Evolutionary conservation across 2,888 invertebrate species (phyloP).

Genomic region (Lucinisca nassula): DNA sequence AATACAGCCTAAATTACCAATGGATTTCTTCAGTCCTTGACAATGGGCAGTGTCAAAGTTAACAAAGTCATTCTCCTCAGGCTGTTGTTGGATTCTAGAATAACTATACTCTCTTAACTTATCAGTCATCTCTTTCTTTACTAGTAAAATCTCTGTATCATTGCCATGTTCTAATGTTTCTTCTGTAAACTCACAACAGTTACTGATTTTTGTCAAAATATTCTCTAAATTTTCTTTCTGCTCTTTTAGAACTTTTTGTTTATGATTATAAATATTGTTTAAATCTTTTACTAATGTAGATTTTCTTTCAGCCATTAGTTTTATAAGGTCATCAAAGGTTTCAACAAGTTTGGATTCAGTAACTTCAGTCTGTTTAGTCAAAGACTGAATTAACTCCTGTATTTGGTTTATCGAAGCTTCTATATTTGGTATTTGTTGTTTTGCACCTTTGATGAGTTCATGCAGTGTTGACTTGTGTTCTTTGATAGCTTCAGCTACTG

Average conservation of each 20-base stretch:
- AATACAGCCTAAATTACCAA: conserved; percentile 85
- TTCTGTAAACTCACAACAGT: conserved; percentile 89
- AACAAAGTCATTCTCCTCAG: conserved; percentile 87
- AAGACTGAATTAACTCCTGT: conserved; percentile 78
- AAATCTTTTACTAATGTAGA: conserved; percentile 85
- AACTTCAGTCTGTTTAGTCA: conserved; percentile 77
- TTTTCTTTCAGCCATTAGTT: conserved; percentile 85
- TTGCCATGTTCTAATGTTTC: conserved; percentile 88
- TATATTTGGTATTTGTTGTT: conserved; percentile 85
- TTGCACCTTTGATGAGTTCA: conserved; percentile 84
- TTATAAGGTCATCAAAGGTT: conserved; percentile 85
- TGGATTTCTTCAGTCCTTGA: conserved; percentile 80
- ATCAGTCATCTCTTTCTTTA: conserved; percentile 89
- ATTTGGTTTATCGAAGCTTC: conserved; percentile 85
- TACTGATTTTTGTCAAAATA: conserved; percentile 87
- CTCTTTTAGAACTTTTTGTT: conserved; percentile 85
- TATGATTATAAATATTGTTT: conserved; percentile 83
- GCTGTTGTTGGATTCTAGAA: conserved; percentile 80
- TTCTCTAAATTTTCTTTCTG: conserved; percentile 87
- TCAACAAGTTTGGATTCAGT: conserved; percentile 84
- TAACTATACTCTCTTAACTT: conserved; percentile 87
- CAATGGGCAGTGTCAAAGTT: conserved; percentile 85
- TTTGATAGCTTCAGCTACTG: conserved; percentile 88
- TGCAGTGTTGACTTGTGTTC: conserved; percentile 87
- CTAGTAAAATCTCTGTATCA: conserved; percentile 89